A percentile compares a stretch with the other conserved stretches of the same genome.
These are phyloP conservation scores for Pygoscelis antarcticus DNA, from an alignment of 2,113 vertebrate genomes.

Conservation along the genomic window DNA sequence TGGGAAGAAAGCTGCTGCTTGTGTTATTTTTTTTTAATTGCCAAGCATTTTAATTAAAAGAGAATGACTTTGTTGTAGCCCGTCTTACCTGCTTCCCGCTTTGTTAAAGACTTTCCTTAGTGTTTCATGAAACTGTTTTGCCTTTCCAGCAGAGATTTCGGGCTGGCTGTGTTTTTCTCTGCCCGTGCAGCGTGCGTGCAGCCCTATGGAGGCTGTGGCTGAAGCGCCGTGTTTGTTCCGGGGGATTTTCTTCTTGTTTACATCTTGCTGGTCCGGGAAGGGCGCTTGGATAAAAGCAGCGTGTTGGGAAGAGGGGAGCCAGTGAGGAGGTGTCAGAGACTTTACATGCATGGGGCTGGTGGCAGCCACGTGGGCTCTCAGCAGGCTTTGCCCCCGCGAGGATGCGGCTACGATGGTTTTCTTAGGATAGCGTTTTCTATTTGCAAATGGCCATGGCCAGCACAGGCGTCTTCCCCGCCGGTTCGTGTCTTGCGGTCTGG, in stretches of 20 bases:
- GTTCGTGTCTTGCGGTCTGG: accelerated
- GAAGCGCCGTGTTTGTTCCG: neutral
- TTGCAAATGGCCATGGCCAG: neutral
- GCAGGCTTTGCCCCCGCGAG: neutral
- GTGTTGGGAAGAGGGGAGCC: neutral
- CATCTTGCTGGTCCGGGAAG: neutral
- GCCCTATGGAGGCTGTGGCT: neutral
- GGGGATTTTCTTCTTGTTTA: neutral
- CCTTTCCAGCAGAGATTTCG: neutral
- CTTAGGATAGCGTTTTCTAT: neutral
- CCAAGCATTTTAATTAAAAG: neutral
- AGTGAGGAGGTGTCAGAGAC: neutral
- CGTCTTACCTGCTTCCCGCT: neutral
- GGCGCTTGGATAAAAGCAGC: neutral
- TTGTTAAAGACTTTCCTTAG: neutral
- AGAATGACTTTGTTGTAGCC: neutral
- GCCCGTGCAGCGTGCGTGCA: accelerated
- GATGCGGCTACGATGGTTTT: neutral
- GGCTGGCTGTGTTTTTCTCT: neutral
- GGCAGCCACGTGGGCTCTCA: neutral
- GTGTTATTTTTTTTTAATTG: neutral
- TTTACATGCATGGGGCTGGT: neutral
- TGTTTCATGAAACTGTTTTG: neutral
- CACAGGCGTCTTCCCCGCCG: accelerated
- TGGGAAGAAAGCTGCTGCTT: neutral